These are phyloP conservation scores for Erpetoichthys calabaricus DNA, from an alignment of 2,797 vertebrate species.

Conservation along the genomic window DNA sequence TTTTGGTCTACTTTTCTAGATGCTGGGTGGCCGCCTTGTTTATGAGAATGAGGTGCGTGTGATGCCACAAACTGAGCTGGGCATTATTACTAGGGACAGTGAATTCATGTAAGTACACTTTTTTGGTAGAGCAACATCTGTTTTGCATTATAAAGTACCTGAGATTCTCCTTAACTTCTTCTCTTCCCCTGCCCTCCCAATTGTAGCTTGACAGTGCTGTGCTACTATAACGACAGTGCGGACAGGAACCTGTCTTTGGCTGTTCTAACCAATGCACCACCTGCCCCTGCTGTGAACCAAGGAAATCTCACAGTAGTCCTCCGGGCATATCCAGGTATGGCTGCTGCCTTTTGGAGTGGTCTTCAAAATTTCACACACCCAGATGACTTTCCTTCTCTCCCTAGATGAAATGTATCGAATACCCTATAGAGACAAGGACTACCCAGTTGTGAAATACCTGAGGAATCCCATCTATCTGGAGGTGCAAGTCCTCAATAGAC, in stretches of 20 bases:
- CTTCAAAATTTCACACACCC: too few relatives aligned
- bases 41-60: slow-evolving; percentile 53
- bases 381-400: too few relatives aligned
- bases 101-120: slow-evolving; percentile 46
- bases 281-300: slow-evolving; percentile 17
- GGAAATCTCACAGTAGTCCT: slow-evolving; percentile 38
- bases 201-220: slow-evolving; percentile 42
- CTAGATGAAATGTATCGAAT: slow-evolving; percentile 30
- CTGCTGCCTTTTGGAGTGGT: too few relatives aligned
- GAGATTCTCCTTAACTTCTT: too few relatives aligned
- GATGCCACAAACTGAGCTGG: slow-evolving; percentile 21
- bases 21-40: slow-evolving; percentile 28
- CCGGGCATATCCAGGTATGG: slow-evolving; percentile 47
- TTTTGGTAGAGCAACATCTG: too few relatives aligned
- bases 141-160: too few relatives aligned
- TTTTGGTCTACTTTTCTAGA: slow-evolving; percentile 25
- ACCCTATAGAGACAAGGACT: slow-evolving; percentile 31
- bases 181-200: too few relatives aligned
- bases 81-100: slow-evolving; percentile 38
- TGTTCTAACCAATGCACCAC: slow-evolving; percentile 25
- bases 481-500: slow-evolving; percentile 40
- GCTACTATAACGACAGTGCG: slow-evolving; percentile 24
- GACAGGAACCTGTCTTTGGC: slow-evolving; percentile 18
- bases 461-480: slow-evolving; percentile 48
- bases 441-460: slow-evolving; percentile 40